Evolutionary conservation across 2,113 vertebrate genomes (phyloP).

Genomic region (Illadopsis cleaveri): DNA sequence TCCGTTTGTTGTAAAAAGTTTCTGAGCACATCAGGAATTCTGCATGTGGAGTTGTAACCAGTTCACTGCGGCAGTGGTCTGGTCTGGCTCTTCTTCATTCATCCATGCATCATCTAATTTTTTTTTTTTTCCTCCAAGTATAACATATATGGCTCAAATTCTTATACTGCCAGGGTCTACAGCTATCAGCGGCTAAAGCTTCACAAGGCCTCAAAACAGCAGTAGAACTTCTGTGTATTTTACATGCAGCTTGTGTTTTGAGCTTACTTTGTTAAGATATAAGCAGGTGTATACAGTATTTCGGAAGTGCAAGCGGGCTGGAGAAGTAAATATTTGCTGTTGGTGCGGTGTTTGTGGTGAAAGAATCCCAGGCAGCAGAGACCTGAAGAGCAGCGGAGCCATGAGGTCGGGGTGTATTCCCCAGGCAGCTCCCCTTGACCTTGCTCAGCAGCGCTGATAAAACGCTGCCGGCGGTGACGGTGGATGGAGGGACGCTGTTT

Average conservation of each 20-base stretch:
- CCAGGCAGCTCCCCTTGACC: not conserved
- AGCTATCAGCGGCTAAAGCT: not conserved
- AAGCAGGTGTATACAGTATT: not conserved
- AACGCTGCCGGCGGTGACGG: accelerated
- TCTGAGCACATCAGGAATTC: not conserved
- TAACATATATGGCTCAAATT: not conserved
- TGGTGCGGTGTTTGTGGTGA: not conserved
- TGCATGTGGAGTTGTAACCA: not conserved
- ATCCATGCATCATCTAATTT: not conserved
- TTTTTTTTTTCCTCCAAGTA: not conserved
- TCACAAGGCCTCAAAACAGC: not conserved
- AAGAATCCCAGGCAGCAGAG: not conserved
- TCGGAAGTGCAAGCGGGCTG: accelerated
- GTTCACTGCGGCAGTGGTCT: not conserved
- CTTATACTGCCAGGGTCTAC: not conserved
- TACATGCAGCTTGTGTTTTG: not conserved
- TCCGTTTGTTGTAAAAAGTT: not conserved
- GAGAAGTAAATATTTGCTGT: not conserved
- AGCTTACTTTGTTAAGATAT: not conserved
- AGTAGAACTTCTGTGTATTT: not conserved
- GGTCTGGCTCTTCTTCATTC: not conserved
- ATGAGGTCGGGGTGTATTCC: accelerated
- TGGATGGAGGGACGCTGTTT: accelerated
- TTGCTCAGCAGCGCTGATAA: not conserved
- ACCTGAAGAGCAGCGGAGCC: not conserved